Conservation (phyloP, 1,140 invertebrate genomes). For the Pemphigus obesinymphae region DNA sequence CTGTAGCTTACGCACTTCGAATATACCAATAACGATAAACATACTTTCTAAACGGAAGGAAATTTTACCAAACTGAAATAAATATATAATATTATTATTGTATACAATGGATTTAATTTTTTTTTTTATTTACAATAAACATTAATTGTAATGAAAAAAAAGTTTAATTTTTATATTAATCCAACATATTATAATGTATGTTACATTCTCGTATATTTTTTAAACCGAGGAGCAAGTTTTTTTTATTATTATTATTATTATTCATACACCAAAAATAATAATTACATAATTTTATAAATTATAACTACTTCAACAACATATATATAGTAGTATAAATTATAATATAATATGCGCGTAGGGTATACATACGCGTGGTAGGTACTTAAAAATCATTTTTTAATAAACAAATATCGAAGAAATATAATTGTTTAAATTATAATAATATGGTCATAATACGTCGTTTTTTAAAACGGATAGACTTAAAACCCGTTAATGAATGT, state of each 20-base stretch:
- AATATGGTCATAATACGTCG: neutral
- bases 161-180: no score
- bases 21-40: slow-evolving; percentile 39
- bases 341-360: neutral
- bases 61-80: slow-evolving; percentile 7
- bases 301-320: no score
- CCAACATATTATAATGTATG: neutral
- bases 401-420: neutral
- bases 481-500: slow-evolving; percentile 39
- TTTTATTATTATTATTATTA: no score
- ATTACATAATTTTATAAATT: no score
- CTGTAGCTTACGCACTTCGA: slow-evolving; percentile 3
- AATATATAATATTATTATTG: slow-evolving; percentile 6
- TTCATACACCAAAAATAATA: no score
- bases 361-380: neutral
- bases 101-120: neutral
- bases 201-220: neutral
- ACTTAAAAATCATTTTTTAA: neutral
- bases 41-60: neutral
- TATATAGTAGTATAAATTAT: neutral
- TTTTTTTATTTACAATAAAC: neutral
- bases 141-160: neutral
- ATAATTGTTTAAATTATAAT: neutral
- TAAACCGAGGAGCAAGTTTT: no score
- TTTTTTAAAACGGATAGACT: slow-evolving; percentile 16